Conservation (phyloP, 1,140 invertebrate genomes). For the Tribolium madens region DNA sequence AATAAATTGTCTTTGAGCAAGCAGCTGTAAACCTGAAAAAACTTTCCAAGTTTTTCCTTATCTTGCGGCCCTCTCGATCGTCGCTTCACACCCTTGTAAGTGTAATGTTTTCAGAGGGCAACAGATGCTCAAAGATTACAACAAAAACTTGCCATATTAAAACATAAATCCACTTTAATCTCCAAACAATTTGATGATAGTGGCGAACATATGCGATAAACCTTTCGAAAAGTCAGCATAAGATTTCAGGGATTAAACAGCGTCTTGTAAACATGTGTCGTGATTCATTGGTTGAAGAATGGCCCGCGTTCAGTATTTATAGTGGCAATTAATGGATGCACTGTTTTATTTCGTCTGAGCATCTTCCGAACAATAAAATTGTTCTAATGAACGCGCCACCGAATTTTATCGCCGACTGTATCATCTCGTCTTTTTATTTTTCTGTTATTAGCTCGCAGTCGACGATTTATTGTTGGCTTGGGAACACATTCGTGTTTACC, state of each 20-base stretch:
- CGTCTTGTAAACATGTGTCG: constrained; percentile 50
- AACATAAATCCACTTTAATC: constrained; percentile 45
- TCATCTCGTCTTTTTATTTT: background rate
- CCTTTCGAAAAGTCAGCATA: background rate
- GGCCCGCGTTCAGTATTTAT: constrained; percentile 47
- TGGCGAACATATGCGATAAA: constrained; percentile 19
- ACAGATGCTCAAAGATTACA: constrained; percentile 11
- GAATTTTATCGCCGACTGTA: background rate
- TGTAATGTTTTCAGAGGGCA: background rate
- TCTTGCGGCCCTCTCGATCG: background rate
- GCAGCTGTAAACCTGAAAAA: background rate
- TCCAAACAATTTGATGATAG: constrained; percentile 36
- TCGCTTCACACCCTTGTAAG: constrained; percentile 1
- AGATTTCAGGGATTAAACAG: constrained; percentile 41
- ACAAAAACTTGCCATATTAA: constrained; percentile 42
- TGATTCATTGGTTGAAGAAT: constrained; percentile 51
- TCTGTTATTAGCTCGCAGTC: background rate
- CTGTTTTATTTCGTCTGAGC: constrained; percentile 49
- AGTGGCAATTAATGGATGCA: constrained; percentile 48
- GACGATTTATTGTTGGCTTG: background rate
- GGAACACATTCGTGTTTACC: background rate
- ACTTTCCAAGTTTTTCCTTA: background rate
- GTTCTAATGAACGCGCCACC: constrained; percentile 32
- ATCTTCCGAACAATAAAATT: constrained; percentile 41
- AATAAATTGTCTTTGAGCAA: background rate